Evolutionary conservation across 2,113 vertebrate genomes (phyloP).

Genomic region (Sapayoa aenigma): DNA sequence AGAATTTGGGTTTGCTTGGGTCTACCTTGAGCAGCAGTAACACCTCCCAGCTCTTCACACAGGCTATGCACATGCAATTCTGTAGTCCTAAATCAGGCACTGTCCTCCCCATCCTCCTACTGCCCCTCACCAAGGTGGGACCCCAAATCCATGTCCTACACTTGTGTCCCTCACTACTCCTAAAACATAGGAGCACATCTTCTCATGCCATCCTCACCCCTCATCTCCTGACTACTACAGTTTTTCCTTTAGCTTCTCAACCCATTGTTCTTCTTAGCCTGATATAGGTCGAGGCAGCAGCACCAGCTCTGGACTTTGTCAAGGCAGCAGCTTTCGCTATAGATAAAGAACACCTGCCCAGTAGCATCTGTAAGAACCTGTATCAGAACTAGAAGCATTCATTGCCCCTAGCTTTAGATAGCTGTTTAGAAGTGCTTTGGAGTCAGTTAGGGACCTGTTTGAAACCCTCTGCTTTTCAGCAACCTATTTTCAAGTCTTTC

Average conservation of each 20-base stretch:
- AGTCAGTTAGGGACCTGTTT: background rate
- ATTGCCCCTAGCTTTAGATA: background rate
- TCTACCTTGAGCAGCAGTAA: background rate
- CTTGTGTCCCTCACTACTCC: background rate
- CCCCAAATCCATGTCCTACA: background rate
- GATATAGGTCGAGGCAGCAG: background rate
- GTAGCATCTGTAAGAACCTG: background rate
- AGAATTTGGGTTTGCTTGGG: background rate
- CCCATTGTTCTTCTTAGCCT: background rate
- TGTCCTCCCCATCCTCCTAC: background rate
- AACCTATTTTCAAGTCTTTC: background rate
- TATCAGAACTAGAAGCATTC: background rate
- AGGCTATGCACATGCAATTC: background rate
- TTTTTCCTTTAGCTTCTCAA: background rate
- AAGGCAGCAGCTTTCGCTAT: background rate
- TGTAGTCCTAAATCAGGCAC: background rate
- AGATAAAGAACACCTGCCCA: background rate
- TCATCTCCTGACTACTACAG: background rate
- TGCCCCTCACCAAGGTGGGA: background rate
- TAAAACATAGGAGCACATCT: background rate
- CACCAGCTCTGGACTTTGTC: background rate
- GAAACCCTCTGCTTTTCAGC: background rate
- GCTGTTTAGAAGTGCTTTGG: background rate
- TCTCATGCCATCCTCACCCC: background rate
- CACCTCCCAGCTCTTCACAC: background rate